phyloP scores from a whole-genome alignment of 2,888 invertebrate species.

The Autographa pulchrina region DNA sequence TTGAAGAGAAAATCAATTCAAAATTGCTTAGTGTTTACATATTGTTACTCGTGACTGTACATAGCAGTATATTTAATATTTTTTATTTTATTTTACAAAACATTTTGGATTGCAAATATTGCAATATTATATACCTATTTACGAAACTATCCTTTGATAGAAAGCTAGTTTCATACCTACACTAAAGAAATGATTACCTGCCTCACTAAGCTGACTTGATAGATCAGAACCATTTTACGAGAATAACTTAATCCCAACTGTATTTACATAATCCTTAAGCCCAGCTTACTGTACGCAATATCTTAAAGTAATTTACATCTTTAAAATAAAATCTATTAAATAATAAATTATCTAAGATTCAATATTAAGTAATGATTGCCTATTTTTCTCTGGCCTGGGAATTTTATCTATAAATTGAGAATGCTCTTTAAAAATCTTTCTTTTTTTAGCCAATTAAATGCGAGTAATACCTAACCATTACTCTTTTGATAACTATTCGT shows the following conservation, averaged over 20 bases:
- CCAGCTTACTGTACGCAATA: slow-evolving; percentile 14
- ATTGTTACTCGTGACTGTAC: too few relatives aligned
- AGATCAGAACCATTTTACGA: slow-evolving; percentile 21
- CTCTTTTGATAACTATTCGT: too few relatives aligned
- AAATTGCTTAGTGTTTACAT: too few relatives aligned
- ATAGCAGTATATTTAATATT: too few relatives aligned
- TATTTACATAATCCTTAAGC: slow-evolving; percentile 42
- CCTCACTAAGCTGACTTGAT: slow-evolving; percentile 3
- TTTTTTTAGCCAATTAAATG: too few relatives aligned
- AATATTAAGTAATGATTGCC: neutral
- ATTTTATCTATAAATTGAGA: neutral
- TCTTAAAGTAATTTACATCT: slow-evolving; percentile 10
- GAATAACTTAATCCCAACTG: slow-evolving; percentile 27
- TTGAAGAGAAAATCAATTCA: too few relatives aligned
- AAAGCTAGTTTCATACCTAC: too few relatives aligned
- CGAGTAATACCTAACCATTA: too few relatives aligned
- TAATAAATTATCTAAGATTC: neutral
- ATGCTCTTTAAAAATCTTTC: too few relatives aligned
- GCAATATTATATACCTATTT: neutral
- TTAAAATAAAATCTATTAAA: slow-evolving; percentile 9
- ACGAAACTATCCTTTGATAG: neutral
- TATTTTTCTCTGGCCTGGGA: neutral
- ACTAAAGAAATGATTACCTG: neutral
- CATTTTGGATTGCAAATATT: too few relatives aligned
- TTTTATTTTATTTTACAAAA: too few relatives aligned